These are phyloP conservation scores for Noctua pronuba DNA, from an alignment of 2,888 invertebrate genomes.

Conservation along the genomic window DNA sequence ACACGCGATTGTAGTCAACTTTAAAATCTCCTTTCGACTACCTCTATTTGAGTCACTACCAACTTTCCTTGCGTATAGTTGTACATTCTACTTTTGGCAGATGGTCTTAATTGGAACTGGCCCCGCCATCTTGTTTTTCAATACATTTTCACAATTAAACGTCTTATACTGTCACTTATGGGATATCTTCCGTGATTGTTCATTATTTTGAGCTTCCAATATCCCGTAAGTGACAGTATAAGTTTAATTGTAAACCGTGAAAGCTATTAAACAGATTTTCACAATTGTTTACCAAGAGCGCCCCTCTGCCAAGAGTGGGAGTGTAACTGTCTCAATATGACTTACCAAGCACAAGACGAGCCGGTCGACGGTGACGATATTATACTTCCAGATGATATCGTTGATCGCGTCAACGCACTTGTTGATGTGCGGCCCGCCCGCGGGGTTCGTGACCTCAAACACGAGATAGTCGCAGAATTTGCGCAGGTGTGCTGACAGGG, in stretches of 20 bases:
- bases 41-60: background rate
- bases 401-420: conserved; percentile 98
- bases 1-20: background rate
- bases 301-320: background rate
- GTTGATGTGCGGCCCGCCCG: conserved; percentile 96
- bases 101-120: background rate
- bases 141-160: too few relatives aligned
- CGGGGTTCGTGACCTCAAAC: conserved; percentile 97
- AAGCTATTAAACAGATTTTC: too few relatives aligned
- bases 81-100: background rate
- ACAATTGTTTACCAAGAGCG: too few relatives aligned
- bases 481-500: conserved; percentile 96
- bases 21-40: background rate
- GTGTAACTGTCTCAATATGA: background rate
- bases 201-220: too few relatives aligned
- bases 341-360: conserved; percentile 96
- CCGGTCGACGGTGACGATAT: conserved; percentile 98
- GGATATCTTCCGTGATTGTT: too few relatives aligned
- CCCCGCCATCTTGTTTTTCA: too few relatives aligned
- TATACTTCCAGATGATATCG: conserved; percentile 99
- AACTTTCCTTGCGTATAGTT: background rate
- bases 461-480: conserved; percentile 98
- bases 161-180: too few relatives aligned
- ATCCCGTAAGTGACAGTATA: too few relatives aligned
- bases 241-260: too few relatives aligned